A percentile compares a stretch with the other conserved stretches of the same genome.
Conservation (phyloP, 1,140 invertebrate genomes). For the Doryteuthis pealeii region DNA sequence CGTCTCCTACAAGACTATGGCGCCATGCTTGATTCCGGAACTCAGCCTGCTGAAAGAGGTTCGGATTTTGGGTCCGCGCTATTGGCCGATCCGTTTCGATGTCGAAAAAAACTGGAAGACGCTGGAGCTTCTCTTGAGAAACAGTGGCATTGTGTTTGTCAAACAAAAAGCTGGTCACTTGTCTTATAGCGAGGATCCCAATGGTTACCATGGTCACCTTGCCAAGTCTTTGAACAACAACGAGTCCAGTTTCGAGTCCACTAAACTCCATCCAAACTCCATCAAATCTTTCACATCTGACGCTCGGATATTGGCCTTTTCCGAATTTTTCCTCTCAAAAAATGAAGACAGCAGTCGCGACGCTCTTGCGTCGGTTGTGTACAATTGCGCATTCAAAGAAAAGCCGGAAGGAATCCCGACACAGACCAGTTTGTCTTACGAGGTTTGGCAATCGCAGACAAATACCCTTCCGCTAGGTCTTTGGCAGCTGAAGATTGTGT, state of each 20-base stretch:
- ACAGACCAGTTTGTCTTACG: conserved; percentile 35
- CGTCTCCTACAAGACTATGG: conserved; percentile 63
- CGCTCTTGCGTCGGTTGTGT: conserved; percentile 73
- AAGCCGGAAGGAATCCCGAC: conserved; percentile 77
- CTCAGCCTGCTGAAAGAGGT: conserved; percentile 74
- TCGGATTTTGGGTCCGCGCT: conserved; percentile 77
- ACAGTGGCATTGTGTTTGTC: conserved; percentile 75
- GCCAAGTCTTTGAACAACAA: conserved; percentile 82
- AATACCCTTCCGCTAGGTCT: conserved; percentile 24
- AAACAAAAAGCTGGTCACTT: conserved; percentile 88
- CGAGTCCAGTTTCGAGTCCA: conserved; percentile 72
- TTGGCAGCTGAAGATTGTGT: conserved; percentile 46
- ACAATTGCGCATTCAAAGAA: conserved; percentile 84
- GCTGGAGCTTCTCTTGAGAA: conserved; percentile 71
- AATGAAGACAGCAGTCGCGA: not conserved
- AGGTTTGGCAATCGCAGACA: conserved; percentile 42
- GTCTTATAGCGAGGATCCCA: conserved; percentile 84
- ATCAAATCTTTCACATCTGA: conserved; percentile 65
- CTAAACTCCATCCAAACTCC: conserved; percentile 59
- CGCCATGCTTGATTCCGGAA: conserved; percentile 85
- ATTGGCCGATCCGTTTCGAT: conserved; percentile 85
- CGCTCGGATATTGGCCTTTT: conserved; percentile 62
- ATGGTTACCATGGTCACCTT: conserved; percentile 80
- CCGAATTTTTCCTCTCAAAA: conserved; percentile 65
- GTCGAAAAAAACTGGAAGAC: conserved; percentile 80